Base-by-base conservation (phyloP, 2,888 invertebrate species). In the Atherix ibis region DNA sequence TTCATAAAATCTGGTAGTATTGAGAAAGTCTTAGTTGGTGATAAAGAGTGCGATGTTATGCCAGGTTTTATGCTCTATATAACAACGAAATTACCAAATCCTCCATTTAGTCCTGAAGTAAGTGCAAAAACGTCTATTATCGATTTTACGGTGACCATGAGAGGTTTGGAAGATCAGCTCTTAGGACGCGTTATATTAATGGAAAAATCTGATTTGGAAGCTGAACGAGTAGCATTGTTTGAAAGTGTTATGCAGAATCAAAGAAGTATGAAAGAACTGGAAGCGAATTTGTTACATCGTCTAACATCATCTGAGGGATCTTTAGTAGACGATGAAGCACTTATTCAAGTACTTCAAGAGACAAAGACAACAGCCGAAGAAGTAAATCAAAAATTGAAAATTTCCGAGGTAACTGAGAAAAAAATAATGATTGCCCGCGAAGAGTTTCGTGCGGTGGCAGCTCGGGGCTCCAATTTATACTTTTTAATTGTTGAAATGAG, bases 401-500 rank as follows among this genome's bases (percentile, higher is more conserved):
- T 91, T 8, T 84, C 94, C 1, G 92, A 84, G 47, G 78, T 89
- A 9, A 95, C 94, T 0, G 94, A 95, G 54, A 79, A 79, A 44
- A 92, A 94, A 58, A 95, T 95, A 41, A 85, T 85, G 53, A 68
- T 82, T 36, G 94, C 94, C 0, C 68, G 95, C 36, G 94, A 95
- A 63, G 94, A 95, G 56, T 95, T 91, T 55, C 70, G 94, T 44
- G 87, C 92, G 0, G 94, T 95, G 2, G 95, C 95, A 3, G 83
- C 85, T 0, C 69, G 94, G 44, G 94, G 94, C 12, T 91, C 91
- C 0, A 91, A 94, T 36, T 64, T 95, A 2, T 95, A 95, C 53
- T 95, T 95, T 55, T 66, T 95, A 26, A 92, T 95, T 40, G 92
- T 94, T 0, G 94, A 95, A 65, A 92, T 95, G 92, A 87, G 87